Percentiles rank a stretch among this genome's conserved stretches.
Conservation (phyloP, 2,888 invertebrate genomes). For the Stenoptilia bipunctidactyla region DNA sequence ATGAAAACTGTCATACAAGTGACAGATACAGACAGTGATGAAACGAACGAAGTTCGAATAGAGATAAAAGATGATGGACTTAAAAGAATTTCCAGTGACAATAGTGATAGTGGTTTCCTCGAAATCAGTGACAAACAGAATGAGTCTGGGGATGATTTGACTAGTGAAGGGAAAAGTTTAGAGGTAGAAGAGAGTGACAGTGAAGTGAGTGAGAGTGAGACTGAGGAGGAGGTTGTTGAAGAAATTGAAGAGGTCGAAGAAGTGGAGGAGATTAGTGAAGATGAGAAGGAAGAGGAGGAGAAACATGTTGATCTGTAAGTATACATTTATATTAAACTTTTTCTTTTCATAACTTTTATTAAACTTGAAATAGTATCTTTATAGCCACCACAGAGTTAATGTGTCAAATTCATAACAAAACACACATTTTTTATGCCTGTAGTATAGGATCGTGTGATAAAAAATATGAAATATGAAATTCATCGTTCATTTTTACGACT, state of each 20-base stretch:
- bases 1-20: slow-evolving; percentile 46
- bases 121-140: slow-evolving; percentile 45
- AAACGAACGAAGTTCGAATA: slow-evolving; percentile 34
- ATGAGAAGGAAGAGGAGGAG: slow-evolving; percentile 22
- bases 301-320: slow-evolving; percentile 12
- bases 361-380: no score
- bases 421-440: no score
- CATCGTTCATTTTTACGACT: no score
- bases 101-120: slow-evolving; percentile 63
- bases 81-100: slow-evolving; percentile 52
- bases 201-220: slow-evolving; percentile 24
- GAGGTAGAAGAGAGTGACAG: slow-evolving; percentile 20
- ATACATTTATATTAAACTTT: neutral
- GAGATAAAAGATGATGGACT: slow-evolving; percentile 29
- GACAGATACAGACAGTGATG: slow-evolving; percentile 24
- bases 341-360: no score
- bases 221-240: slow-evolving; percentile 24
- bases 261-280: slow-evolving; percentile 20
- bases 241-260: slow-evolving; percentile 32
- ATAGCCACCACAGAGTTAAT: no score
- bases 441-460: no score
- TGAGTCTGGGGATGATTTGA: slow-evolving; percentile 34
- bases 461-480: no score
- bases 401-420: no score
- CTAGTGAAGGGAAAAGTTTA: slow-evolving; percentile 27